phyloP scores from a whole-genome alignment of 1,140 invertebrate species.

The Cylas formicarius region DNA sequence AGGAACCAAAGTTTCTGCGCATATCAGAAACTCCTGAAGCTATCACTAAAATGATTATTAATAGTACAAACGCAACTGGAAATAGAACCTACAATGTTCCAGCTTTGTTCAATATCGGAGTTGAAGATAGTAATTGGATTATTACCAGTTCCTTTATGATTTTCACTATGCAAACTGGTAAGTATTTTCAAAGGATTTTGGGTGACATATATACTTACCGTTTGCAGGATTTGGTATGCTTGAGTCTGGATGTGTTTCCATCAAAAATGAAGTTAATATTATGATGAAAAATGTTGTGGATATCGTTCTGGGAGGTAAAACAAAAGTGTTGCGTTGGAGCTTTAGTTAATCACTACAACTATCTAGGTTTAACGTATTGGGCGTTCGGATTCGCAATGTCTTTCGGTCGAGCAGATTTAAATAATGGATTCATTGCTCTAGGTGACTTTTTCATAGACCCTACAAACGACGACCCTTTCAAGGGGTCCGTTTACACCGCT shows the following conservation, averaged over 20 bases:
- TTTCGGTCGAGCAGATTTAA: constrained; percentile 65
- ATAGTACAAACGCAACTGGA: no score
- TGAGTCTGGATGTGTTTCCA: constrained; percentile 84
- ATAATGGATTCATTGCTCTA: constrained; percentile 67
- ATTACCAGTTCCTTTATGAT: constrained; percentile 91
- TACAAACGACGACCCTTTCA: constrained; percentile 55
- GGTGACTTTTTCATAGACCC: constrained; percentile 69
- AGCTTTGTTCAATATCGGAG: constrained; percentile 47
- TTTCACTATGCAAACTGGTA: constrained; percentile 95
- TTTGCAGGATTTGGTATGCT: constrained; percentile 79
- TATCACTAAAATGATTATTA: no score
- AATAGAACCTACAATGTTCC: constrained; percentile 24
- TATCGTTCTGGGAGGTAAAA: constrained; percentile 75
- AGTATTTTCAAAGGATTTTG: constrained; percentile 19
- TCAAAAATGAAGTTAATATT: constrained; percentile 94
- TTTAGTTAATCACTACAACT: background rate
- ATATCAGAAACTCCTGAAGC: no score
- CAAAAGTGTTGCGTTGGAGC: background rate
- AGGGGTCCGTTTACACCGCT: constrained; percentile 72
- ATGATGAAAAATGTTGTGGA: constrained; percentile 96
- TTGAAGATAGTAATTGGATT: constrained; percentile 89
- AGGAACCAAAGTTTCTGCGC: no score
- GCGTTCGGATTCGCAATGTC: constrained; percentile 88
- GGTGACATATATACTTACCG: background rate
- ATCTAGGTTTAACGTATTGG: constrained; percentile 80